phyloP scores from a whole-genome alignment of 2,888 invertebrate species.

The Nemoura dubitans region DNA sequence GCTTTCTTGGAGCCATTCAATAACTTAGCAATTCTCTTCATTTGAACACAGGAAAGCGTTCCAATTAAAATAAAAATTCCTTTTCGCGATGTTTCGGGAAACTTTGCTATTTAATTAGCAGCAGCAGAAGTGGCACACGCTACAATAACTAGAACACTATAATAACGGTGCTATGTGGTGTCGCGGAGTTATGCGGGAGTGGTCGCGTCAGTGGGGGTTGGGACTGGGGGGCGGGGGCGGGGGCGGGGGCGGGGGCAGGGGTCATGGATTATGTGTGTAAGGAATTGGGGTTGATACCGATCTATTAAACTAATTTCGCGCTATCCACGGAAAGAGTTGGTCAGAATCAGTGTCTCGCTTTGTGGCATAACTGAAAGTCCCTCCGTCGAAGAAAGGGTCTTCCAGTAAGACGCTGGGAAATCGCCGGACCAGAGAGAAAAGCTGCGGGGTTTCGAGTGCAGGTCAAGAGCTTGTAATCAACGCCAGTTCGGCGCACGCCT shows the following conservation, averaged over 20 bases:
- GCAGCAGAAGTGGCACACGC: constrained; percentile 15
- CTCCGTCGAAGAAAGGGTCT: neutral
- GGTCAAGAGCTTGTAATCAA: neutral
- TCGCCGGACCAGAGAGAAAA: neutral
- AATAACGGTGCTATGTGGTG: neutral
- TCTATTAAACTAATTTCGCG: constrained; percentile 24
- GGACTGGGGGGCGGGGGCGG: neutral
- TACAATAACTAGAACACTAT: neutral
- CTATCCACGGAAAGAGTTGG: neutral
- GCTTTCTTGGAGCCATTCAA: constrained; percentile 26
- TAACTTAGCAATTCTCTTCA: constrained; percentile 44
- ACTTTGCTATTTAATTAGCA: constrained; percentile 46
- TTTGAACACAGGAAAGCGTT: constrained; percentile 45
- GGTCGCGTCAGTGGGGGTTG: too few species aligned
- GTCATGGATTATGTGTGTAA: neutral
- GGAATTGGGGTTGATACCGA: constrained; percentile 14
- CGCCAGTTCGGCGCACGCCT: neutral
- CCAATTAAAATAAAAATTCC: constrained; percentile 48
- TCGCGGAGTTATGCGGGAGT: neutral
- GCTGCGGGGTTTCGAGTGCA: neutral
- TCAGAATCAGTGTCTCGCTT: neutral
- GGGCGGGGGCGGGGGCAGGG: neutral
- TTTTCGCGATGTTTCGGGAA: constrained; percentile 42
- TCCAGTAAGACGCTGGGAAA: neutral
- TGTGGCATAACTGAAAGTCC: too few species aligned